Conservation (phyloP, 2,113 vertebrate species). For the Alethe castanea region DNA sequence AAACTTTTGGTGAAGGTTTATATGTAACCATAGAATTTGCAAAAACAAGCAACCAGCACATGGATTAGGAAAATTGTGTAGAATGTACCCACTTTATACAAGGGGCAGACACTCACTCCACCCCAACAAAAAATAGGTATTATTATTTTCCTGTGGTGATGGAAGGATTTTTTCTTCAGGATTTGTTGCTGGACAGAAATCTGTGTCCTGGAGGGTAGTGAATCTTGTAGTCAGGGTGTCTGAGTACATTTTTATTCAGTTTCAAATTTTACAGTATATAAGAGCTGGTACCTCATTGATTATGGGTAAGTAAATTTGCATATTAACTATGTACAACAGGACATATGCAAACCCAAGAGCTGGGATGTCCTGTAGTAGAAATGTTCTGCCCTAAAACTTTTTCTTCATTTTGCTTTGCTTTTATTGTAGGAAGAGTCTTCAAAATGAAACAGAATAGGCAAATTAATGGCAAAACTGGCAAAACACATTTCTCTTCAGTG, state of each 20-base stretch:
- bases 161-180: not conserved
- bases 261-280: not conserved
- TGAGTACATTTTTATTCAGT: not conserved
- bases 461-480: not conserved
- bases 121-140: not conserved
- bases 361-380: not conserved
- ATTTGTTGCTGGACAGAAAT: not conserved
- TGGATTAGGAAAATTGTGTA: not conserved
- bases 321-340: fast-evolving
- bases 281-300: not conserved
- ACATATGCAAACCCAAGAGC: not conserved
- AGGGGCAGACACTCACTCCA: not conserved
- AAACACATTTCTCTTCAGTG: not conserved
- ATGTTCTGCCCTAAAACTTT: not conserved
- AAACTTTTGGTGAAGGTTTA: not conserved
- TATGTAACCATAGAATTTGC: not conserved
- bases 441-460: not conserved
- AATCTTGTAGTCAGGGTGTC: not conserved
- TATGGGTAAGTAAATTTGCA: not conserved
- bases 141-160: not conserved
- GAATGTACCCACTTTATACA: not conserved
- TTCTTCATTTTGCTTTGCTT: not conserved
- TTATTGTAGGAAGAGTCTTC: not conserved
- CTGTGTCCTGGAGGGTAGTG: not conserved
- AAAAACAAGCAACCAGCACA: not conserved